A percentile compares a stretch with the other conserved stretches of the same genome.
These are phyloP conservation scores for Rhagoletis pomonella DNA, from an alignment of 1,140 invertebrate genomes.

Conservation along the genomic window DNA sequence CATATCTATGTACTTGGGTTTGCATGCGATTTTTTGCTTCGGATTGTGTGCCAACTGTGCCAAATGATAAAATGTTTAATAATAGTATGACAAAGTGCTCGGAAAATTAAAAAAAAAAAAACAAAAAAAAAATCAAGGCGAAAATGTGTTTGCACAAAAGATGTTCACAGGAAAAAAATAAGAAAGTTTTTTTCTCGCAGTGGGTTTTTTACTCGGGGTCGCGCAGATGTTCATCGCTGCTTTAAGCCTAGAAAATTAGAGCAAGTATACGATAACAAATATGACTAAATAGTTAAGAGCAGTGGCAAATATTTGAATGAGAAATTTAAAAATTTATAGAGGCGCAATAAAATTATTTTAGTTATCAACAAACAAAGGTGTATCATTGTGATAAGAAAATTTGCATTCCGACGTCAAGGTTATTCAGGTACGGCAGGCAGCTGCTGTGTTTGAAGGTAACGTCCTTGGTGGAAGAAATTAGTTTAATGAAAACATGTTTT, in stretches of 20 bases:
- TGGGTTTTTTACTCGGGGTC: background rate
- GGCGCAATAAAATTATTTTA: background rate
- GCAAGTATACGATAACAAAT: background rate
- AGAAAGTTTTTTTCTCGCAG: background rate
- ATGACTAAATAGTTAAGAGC: background rate
- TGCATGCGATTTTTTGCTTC: background rate
- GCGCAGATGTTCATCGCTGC: background rate
- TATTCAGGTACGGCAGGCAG: no score
- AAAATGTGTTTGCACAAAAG: no score
- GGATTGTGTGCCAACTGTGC: slow-evolving; percentile 30
- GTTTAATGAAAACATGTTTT: no score
- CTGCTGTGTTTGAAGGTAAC: no score
- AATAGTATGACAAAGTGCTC: background rate
- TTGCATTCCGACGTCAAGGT: background rate
- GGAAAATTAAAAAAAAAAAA: background rate
- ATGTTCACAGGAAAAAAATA: background rate
- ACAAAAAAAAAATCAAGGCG: background rate
- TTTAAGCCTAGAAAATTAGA: background rate
- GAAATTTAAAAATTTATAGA: background rate
- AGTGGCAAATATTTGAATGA: background rate
- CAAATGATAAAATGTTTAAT: slow-evolving; percentile 32
- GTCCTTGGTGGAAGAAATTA: no score
- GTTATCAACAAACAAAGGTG: slow-evolving; percentile 5
- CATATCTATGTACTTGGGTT: background rate
- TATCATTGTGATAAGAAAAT: background rate